Evolutionary conservation across 1,140 invertebrate genomes (phyloP).

Genomic region (Anastatus disparis): DNA sequence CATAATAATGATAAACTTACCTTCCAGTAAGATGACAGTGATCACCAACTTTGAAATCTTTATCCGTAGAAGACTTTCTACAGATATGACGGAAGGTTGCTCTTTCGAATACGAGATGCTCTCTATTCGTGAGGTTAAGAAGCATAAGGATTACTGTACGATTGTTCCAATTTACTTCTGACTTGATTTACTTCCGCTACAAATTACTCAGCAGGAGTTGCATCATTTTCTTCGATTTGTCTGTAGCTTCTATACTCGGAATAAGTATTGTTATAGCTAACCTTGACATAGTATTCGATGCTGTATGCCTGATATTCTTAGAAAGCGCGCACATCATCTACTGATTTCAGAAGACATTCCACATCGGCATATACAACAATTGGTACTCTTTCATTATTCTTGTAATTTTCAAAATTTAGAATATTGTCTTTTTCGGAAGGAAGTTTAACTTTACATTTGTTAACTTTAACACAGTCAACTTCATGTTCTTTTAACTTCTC

Average conservation of each 20-base stretch:
- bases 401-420: too few relatives aligned
- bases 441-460: neutral
- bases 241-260: neutral
- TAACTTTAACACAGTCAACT: neutral
- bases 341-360: constrained; percentile 1
- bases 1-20: too few relatives aligned
- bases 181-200: too few relatives aligned
- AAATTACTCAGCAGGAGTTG: too few relatives aligned
- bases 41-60: neutral
- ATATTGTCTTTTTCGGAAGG: too few relatives aligned
- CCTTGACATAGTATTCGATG: constrained; percentile 14
- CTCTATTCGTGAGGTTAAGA: neutral
- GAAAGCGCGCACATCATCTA: neutral
- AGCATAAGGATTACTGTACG: neutral
- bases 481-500: too few relatives aligned
- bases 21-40: too few relatives aligned
- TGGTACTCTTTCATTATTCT: neutral
- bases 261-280: constrained; percentile 11
- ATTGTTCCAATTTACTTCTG: too few relatives aligned
- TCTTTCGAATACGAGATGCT: neutral
- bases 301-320: constrained; percentile 10
- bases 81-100: neutral
- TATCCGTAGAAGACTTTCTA: too few relatives aligned
- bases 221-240: too few relatives aligned
- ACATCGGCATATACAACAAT: neutral